A percentile compares a stretch with the other conserved stretches of the same genome.
phyloP scores from a whole-genome alignment of 2,797 vertebrate species.

The Paedocypris micromegethes region DNA sequence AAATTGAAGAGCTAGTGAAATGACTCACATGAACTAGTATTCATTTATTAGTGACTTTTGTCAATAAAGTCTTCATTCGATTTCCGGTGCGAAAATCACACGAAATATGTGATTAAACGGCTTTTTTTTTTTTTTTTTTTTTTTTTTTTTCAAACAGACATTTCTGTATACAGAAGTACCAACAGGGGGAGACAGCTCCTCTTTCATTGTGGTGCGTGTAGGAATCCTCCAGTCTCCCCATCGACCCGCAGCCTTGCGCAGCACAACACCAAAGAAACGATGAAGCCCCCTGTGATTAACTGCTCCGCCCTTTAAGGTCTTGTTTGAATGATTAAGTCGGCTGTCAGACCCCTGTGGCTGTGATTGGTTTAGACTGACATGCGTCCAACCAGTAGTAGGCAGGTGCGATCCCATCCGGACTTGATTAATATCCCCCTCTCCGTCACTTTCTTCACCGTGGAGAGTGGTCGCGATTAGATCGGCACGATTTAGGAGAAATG shows the following conservation, averaged over 20 bases:
- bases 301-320: conserved; percentile 59
- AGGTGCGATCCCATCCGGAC: conserved; percentile 15
- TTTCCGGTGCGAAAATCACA: too few relatives aligned
- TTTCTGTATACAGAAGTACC: too few relatives aligned
- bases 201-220: not conserved
- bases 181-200: not conserved
- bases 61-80: too few relatives aligned
- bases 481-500: too few relatives aligned
- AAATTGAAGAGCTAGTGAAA: too few relatives aligned
- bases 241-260: conserved; percentile 29
- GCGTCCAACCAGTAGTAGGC: conserved; percentile 9
- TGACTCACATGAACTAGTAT: too few relatives aligned
- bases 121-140: too few relatives aligned
- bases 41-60: too few relatives aligned
- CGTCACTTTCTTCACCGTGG: not conserved
- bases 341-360: conserved; percentile 42
- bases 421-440: conserved; percentile 11
- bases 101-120: too few relatives aligned
- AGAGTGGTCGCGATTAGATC: too few relatives aligned
- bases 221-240: conserved; percentile 18
- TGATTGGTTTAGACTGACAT: conserved; percentile 10
- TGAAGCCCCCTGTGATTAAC: conserved; percentile 52
- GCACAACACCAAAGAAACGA: conserved; percentile 22
- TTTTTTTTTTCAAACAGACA: too few relatives aligned
- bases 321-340: conserved; percentile 52